phyloP scores from a whole-genome alignment of 2,797 vertebrate species.

The Tarsius wallacei region DNA sequence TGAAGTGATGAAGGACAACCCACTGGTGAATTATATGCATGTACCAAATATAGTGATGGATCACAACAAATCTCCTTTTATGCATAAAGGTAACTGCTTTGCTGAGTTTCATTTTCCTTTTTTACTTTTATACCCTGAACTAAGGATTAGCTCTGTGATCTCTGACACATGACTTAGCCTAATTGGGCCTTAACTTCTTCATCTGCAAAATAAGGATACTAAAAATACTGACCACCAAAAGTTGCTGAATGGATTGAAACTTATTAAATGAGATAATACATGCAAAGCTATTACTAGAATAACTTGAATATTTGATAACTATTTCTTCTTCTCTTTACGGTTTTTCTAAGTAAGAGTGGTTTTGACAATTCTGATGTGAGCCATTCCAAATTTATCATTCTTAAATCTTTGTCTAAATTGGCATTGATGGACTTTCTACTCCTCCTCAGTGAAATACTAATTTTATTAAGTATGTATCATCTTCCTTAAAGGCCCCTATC shows the following conservation, averaged over 20 bases:
- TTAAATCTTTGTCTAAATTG: not conserved
- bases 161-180: not conserved
- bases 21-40: slow-evolving; percentile 94
- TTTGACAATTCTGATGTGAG: not conserved
- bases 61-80: slow-evolving; percentile 93
- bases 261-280: not conserved
- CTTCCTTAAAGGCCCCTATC: not conserved
- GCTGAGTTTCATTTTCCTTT: not conserved
- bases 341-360: not conserved
- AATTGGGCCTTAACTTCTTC: not conserved
- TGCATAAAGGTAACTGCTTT: slow-evolving; percentile 95
- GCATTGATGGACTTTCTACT: not conserved
- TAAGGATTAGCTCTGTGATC: not conserved
- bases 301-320: not conserved
- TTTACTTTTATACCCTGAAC: not conserved
- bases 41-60: slow-evolving; percentile 91
- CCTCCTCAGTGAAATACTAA: not conserved
- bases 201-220: not conserved
- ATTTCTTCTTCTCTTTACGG: not conserved
- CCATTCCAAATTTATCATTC: not conserved
- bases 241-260: not conserved
- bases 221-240: not conserved
- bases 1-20: slow-evolving; percentile 95
- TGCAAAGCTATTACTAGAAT: not conserved
- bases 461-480: not conserved